phyloP scores from a whole-genome alignment of 2,113 vertebrate genomes.

The Petrocephalus zakoni region DNA sequence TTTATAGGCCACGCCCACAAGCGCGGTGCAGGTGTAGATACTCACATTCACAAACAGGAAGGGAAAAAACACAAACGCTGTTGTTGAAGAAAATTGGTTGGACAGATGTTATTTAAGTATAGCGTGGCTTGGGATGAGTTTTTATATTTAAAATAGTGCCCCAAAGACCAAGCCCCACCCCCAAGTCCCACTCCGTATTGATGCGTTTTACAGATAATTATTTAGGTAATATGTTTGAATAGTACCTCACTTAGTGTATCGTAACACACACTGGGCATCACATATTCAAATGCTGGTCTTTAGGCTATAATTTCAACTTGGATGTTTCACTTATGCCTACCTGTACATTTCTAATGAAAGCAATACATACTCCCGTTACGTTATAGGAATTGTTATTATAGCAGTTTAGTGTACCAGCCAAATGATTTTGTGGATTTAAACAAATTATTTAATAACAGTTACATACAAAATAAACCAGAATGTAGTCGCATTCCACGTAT shows the following conservation, averaged over 20 bases:
- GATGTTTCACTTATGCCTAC: background rate
- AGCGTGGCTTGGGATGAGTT: constrained; percentile 67
- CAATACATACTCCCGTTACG: background rate
- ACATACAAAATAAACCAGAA: background rate
- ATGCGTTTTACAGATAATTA: background rate
- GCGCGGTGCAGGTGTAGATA: constrained; percentile 29
- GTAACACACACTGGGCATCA: too few species aligned
- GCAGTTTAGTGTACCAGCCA: background rate
- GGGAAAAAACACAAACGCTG: constrained; percentile 47
- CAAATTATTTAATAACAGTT: background rate
- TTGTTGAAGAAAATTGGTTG: constrained; percentile 54
- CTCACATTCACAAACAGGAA: constrained; percentile 15
- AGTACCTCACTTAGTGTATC: background rate
- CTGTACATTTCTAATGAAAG: background rate
- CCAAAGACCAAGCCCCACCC: constrained; percentile 28
- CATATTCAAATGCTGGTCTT: background rate
- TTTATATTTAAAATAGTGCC: constrained; percentile 41
- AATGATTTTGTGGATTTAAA: background rate
- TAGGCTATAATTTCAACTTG: background rate
- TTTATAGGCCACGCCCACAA: background rate
- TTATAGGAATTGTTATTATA: background rate
- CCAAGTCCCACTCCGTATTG: background rate
- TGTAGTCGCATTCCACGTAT: background rate
- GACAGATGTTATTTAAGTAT: constrained; percentile 62
- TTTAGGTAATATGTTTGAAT: background rate